Percentiles rank a stretch among this genome's conserved stretches.
Conservation (phyloP, 2,113 vertebrate genomes). For the Theristicus caerulescens region DNA sequence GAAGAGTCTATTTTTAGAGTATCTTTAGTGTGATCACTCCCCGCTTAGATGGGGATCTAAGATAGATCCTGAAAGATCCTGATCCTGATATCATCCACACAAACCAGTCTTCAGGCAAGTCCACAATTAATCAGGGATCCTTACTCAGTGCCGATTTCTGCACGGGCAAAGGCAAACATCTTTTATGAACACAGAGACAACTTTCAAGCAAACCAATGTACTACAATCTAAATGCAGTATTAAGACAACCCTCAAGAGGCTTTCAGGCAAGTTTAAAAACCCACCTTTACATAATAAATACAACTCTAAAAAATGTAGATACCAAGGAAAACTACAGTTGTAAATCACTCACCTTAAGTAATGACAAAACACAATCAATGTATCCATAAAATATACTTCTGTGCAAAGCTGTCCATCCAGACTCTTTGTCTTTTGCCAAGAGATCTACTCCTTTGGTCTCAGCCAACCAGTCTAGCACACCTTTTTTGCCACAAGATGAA, state of each 20-base stretch:
- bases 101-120: not conserved
- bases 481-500: slow-evolving; percentile 89
- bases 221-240: not conserved
- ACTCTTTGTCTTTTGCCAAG: slow-evolving; percentile 89
- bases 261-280: not conserved
- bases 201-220: not conserved
- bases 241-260: not conserved
- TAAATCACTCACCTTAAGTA: slow-evolving; percentile 83
- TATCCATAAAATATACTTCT: slow-evolving; percentile 95
- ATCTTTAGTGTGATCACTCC: not conserved
- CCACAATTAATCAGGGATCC: not conserved
- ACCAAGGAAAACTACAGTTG: not conserved
- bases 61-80: not conserved
- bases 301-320: not conserved
- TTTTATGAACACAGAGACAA: not conserved
- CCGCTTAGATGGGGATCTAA: not conserved
- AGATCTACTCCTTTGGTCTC: slow-evolving; percentile 86
- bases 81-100: not conserved
- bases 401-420: slow-evolving; percentile 95
- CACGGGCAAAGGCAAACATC: not conserved
- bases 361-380: slow-evolving; percentile 90
- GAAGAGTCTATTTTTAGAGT: not conserved
- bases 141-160: not conserved
- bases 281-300: not conserved
- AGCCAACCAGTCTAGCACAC: slow-evolving; percentile 89